Conservation (phyloP, 2,113 vertebrate genomes). For the Xiphias gladius region DNA sequence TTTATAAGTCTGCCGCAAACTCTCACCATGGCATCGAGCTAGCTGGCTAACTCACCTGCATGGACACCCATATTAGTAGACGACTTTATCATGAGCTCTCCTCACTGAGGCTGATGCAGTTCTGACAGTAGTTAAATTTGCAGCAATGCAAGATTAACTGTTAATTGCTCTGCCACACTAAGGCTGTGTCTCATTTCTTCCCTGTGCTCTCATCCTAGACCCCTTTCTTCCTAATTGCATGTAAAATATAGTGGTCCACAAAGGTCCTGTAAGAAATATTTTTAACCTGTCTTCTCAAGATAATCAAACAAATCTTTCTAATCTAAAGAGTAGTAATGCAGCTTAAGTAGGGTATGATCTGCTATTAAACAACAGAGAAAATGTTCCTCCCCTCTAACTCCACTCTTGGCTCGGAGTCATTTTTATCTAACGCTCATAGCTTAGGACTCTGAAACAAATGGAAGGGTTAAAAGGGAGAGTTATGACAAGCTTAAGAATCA, state of each 20-base stretch:
- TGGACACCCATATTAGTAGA: neutral
- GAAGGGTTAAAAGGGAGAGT: neutral
- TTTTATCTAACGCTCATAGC: too few relatives aligned
- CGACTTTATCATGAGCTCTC: neutral
- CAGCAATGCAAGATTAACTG: neutral
- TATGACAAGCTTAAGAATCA: neutral
- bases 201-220: neutral
- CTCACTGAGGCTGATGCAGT: neutral
- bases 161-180: neutral
- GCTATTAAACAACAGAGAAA: neutral
- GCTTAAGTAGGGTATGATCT: neutral
- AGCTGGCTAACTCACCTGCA: constrained; percentile 31
- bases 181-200: constrained; percentile 3
- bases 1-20: neutral
- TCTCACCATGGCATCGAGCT: constrained; percentile 7
- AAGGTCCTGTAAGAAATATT: neutral
- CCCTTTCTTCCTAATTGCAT: neutral
- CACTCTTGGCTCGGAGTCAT: neutral
- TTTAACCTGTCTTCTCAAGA: neutral
- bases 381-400: neutral
- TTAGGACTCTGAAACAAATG: neutral
- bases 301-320: neutral
- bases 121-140: neutral
- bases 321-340: neutral
- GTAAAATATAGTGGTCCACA: neutral